A percentile compares a stretch with the other conserved stretches of the same genome.
Conservation (phyloP, 1,140 invertebrate genomes). For the Helicoverpa zea region DNA sequence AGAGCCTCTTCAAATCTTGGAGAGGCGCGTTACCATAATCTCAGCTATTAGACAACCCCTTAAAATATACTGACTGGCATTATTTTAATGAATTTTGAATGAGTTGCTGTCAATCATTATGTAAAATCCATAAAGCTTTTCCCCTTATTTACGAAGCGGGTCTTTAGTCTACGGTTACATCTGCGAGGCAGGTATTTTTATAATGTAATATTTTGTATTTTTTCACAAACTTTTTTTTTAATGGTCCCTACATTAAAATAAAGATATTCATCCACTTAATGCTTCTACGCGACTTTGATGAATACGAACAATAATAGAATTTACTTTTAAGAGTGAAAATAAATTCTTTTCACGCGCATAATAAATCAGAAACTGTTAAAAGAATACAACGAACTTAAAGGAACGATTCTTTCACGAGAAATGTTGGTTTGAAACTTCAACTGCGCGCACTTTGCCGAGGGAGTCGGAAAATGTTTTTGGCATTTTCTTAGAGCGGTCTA, state of each 20-base stretch:
- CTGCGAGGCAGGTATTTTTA: no score
- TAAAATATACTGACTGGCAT: conserved; percentile 28
- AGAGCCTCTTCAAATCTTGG: conserved; percentile 29
- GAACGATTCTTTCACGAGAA: not conserved
- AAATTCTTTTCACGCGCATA: not conserved
- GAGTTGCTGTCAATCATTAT: conserved; percentile 28
- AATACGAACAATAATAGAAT: not conserved
- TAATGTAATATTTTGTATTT: no score
- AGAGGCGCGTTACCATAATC: conserved; percentile 34
- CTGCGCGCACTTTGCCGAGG: not conserved
- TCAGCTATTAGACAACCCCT: conserved; percentile 33
- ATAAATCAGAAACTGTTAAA: conserved; percentile 15
- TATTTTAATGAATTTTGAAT: conserved; percentile 39
- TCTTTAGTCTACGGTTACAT: no score
- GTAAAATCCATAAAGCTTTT: conserved; percentile 14
- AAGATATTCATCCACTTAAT: no score
- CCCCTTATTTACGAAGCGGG: no score
- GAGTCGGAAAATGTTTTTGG: conserved; percentile 32
- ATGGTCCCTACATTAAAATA: no score
- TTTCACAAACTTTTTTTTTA: no score
- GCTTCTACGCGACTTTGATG: no score
- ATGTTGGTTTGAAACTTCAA: conserved; percentile 32
- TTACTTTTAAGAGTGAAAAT: not conserved
- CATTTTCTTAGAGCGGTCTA: conserved; percentile 20
- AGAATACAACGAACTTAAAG: conserved; percentile 3